Base-by-base conservation (phyloP, 1,140 invertebrate species). In the Sitodiplosis mosellana region DNA sequence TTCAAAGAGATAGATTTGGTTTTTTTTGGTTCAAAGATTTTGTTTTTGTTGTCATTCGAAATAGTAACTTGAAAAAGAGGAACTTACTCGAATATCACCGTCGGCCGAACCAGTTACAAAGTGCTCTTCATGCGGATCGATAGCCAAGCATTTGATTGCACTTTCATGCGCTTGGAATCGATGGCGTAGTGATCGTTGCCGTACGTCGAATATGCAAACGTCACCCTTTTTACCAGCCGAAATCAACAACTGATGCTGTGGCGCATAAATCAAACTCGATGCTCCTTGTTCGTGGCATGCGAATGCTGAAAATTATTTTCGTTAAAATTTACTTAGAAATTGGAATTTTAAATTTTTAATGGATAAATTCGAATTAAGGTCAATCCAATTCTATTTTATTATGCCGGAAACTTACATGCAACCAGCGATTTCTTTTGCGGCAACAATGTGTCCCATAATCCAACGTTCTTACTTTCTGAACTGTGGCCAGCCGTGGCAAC, bases 51-150 rank as follows among this genome's bases (percentile, higher is more conserved):
- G 10, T 15, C 15, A 46, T 38, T 49, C 45, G 34, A 45, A 49
- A 37, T n/a, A n/a, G n/a, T 34, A 43, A 51, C 44, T 1, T 40
- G 45, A 51, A 33, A 46, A 46, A 7, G 37, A 20, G 15, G 14
- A 49, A 33, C 38, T 51, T 65, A 95, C 93, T 79, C 98, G 98
- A 52, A 99, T 94, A 68, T 98, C 92, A 19, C 95, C 95, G 67
- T 99, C 94, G n/a, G 90, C 87, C 36, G 93, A 88, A 33, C 94
- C 95, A 47, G 93, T 93, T 8, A 91, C 90, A 66, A 97, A 96
- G 65, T 87, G 89, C 67, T 98, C 92, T 69, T 98, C 91, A 46
- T 83, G 78, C 0, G 88, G 87, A 71, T 98, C 91, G 11, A 97
- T 72, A 33, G 90, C 83, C 51, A 99, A 73, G 64, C 91, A 94